A percentile compares a stretch with the other conserved stretches of the same genome.
Evolutionary conservation across 64 coral and sea anemone genomes (phyloP).

Genomic region (Pachyseris speciosa): DNA sequence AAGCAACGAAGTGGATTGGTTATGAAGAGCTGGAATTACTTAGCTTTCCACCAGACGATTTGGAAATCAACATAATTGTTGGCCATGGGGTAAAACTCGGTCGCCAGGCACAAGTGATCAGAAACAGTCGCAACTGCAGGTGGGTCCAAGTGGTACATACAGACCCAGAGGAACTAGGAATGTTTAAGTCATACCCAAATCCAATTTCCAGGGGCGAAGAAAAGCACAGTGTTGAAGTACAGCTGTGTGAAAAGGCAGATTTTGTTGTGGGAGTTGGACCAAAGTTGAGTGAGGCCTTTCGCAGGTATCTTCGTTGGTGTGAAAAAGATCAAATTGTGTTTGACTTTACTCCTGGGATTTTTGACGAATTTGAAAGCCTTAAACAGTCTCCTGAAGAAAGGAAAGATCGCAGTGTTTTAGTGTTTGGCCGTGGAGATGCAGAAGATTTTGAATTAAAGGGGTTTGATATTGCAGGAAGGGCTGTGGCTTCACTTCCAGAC

Average conservation of each 20-base stretch:
- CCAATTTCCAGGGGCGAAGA: background rate
- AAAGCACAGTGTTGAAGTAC: background rate
- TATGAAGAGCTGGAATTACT: background rate
- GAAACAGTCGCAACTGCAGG: too few species aligned
- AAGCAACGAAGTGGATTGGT: background rate
- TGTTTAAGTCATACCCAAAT: background rate
- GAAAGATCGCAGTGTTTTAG: background rate
- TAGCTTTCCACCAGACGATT: too few species aligned
- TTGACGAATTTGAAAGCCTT: background rate
- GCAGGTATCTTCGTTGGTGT: too few species aligned
- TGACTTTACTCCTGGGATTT: too few species aligned
- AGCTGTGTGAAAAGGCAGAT: background rate
- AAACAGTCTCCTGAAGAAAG: background rate
- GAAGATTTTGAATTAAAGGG: slow-evolving; percentile 1
- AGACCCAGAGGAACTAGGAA: background rate
- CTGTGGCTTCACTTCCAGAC: too few species aligned
- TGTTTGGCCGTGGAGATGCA: background rate
- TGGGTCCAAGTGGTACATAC: too few species aligned
- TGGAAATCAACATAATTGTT: background rate
- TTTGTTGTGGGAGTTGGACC: too few species aligned
- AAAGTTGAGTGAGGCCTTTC: too few species aligned
- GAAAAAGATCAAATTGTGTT: too few species aligned
- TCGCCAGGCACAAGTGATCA: background rate
- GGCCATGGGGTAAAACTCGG: background rate
- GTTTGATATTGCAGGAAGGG: too few species aligned